These are phyloP conservation scores for Neomicropteryx cornuta DNA, from an alignment of 1,140 invertebrate species.

Conservation along the genomic window DNA sequence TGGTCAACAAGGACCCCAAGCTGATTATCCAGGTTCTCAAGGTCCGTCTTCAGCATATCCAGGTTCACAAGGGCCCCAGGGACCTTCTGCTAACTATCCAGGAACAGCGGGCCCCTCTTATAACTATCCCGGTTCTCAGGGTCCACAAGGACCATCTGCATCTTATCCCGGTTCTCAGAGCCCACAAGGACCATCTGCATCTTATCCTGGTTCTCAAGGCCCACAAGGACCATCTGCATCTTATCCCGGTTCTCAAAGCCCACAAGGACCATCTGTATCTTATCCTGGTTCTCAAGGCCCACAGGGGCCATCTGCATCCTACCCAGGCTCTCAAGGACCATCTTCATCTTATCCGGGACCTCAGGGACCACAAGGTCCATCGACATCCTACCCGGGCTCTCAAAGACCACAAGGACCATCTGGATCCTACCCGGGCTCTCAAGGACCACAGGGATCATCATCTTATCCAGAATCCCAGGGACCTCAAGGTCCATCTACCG, in stretches of 20 bases:
- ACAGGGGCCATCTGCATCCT: conserved; percentile 45
- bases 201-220: conserved; percentile 14
- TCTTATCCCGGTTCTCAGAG: conserved; percentile 15
- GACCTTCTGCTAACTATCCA: conserved; percentile 44
- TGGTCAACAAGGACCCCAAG: conserved; percentile 21
- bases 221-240: conserved; percentile 19
- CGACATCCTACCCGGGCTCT: conserved; percentile 15
- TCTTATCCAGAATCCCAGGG: conserved; percentile 15
- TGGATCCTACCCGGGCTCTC: conserved; percentile 23
- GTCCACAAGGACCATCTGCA: conserved; percentile 13
- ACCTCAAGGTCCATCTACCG: conserved; percentile 11
- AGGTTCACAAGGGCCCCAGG: conserved; percentile 27
- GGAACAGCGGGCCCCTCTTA: conserved; percentile 48
- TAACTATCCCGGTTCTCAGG: conserved; percentile 34
- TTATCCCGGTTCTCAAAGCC: conserved; percentile 20
- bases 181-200: conserved; percentile 15
- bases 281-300: conserved; percentile 24
- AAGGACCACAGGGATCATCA: conserved; percentile 19
- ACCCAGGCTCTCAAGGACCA: conserved; percentile 46
- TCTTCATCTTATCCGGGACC: conserved; percentile 42
- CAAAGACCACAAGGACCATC: conserved; percentile 21
- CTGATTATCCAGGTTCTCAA: conserved; percentile 19
- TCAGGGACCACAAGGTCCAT: conserved; percentile 17
- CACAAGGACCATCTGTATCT: conserved; percentile 20
- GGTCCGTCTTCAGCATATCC: conserved; percentile 18